phyloP scores from a whole-genome alignment of 2,113 vertebrate species.

The Sturnus vulgaris region DNA sequence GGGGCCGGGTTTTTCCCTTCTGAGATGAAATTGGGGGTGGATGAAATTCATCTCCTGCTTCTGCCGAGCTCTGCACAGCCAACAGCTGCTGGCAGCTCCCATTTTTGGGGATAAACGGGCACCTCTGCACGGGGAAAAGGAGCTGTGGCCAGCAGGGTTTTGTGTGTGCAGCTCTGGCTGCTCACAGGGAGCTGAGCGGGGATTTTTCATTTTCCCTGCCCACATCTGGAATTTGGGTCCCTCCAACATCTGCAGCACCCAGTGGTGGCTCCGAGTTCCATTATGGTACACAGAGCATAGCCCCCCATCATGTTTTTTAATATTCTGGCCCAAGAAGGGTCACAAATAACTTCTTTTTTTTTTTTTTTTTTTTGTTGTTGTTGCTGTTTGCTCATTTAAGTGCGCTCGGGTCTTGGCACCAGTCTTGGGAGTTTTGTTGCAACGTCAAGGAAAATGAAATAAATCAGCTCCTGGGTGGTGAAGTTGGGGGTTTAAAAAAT shows the following conservation, averaged over 20 bases:
- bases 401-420: background rate
- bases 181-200: too few species aligned
- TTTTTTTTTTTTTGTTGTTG: background rate
- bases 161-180: background rate
- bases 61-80: background rate
- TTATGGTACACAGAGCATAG: background rate
- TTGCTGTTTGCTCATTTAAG: background rate
- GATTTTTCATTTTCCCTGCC: background rate
- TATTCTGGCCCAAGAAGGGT: background rate
- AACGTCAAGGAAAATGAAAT: background rate
- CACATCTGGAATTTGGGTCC: background rate
- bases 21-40: background rate
- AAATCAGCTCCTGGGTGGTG: background rate
- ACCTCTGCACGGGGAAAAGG: background rate
- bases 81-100: slow-evolving; percentile 29
- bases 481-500: background rate
- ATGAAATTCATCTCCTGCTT: background rate
- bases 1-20: background rate
- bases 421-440: background rate
- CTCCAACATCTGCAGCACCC: background rate
- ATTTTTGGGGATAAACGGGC: background rate
- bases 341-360: background rate
- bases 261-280: background rate
- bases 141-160: background rate
- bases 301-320: background rate